Base-by-base conservation (phyloP, 2,113 vertebrate species). In the Pseudopodoces humilis region DNA sequence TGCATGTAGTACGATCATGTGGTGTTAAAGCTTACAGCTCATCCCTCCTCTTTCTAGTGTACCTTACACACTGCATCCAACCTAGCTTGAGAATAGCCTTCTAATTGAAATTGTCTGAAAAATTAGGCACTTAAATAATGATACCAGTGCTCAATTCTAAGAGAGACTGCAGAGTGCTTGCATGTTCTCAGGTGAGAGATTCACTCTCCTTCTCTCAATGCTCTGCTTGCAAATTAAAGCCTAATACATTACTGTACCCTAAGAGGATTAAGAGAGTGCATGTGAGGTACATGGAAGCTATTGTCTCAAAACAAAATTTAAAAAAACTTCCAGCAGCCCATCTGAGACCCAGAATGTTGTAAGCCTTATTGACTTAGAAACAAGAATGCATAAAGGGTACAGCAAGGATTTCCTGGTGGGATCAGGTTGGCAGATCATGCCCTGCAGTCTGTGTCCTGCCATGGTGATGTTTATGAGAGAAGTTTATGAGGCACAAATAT, bases 1-100 rank as follows among this genome's bases (percentile, higher is more conserved):
- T 8, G 10, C 2, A 11, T 8, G 9, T 20, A 19, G 18, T n/a
- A 46, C 0, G 0, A 33, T 14, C 0, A 0, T 19, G 21, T 27
- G 11, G 17, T 49, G 37, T 3, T 41, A 44, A 8, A 47, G 11
- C 7, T 76, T 20, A 11, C 33, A 75, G 58, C 11, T 20, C 23
- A 50, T 9, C 3, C 6, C 10, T 8, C 6, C n/a, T 8, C 1
- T 12, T 70, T 52, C 39, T 84, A 11, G 7, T 19, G 23, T 4
- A 28, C 49, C 16, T 79, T 39, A 35, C 12, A 44, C 15, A 16
- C 28, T 6, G 1, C 52, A 68, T 46, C 23, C 58, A 44, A 1
- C 2, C 22, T 52, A 55, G 11, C 7, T 20, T 7, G 2, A 63
- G 15, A 83, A 41, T 18, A 69, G 27, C 7, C 4, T 72, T 80